Evolutionary conservation across 2,113 vertebrate genomes (phyloP).

Genomic region (Misgurnus mizolepis): DNA sequence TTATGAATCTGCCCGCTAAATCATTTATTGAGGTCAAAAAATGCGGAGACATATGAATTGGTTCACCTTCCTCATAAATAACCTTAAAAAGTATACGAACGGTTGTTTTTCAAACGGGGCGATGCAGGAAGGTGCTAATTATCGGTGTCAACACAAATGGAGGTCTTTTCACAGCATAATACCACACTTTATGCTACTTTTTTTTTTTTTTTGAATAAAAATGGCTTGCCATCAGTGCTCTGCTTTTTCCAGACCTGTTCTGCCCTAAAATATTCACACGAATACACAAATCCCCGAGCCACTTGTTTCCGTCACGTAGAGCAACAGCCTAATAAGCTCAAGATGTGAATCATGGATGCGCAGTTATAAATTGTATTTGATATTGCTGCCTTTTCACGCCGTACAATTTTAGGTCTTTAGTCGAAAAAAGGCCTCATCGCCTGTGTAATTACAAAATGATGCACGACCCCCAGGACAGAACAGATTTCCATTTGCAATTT

Average conservation of each 20-base stretch:
- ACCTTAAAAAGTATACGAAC: conserved; percentile 3
- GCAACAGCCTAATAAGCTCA: conserved; percentile 12
- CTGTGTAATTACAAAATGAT: conserved; percentile 36
- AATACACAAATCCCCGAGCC: not conserved
- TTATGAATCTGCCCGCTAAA: conserved; percentile 21
- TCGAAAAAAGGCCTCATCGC: not conserved
- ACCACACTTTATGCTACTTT: not conserved
- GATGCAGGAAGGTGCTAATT: not conserved
- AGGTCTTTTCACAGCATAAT: not conserved
- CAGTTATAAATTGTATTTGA: conserved; percentile 25
- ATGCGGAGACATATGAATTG: conserved; percentile 13
- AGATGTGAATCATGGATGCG: conserved; percentile 13
- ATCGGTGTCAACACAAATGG: not conserved
- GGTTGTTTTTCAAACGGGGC: not conserved
- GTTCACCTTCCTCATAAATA: conserved; percentile 28
- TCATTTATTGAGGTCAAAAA: conserved; percentile 30
- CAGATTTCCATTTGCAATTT: conserved; percentile 24
- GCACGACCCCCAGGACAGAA: conserved; percentile 14
- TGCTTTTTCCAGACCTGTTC: not conserved
- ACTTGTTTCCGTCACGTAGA: conserved; percentile 1
- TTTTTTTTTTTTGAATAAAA: not conserved
- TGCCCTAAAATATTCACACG: not conserved
- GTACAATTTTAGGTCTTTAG: conserved; percentile 22
- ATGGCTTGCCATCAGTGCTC: not conserved
- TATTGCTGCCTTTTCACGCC: not conserved